These are phyloP conservation scores for Agonopterix arenella DNA, from an alignment of 2,888 invertebrate species.

Conservation along the genomic window DNA sequence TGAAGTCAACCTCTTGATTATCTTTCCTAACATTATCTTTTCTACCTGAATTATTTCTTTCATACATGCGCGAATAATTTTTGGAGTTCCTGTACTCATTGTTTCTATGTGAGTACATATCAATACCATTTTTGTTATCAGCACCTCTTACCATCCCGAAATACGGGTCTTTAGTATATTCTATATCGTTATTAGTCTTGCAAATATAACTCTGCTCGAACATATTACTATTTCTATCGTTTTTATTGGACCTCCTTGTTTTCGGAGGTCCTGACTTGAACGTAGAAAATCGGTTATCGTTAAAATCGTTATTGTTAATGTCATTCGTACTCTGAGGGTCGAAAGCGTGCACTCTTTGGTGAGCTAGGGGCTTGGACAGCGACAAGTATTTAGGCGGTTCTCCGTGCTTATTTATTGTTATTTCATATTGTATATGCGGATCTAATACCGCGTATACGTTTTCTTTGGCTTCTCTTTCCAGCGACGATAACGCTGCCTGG, in stretches of 20 bases:
- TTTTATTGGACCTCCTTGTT: constrained; percentile 50
- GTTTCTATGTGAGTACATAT: constrained; percentile 27
- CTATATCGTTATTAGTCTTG: constrained; percentile 58
- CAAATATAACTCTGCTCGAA: constrained; percentile 39
- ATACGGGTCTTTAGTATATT: constrained; percentile 59
- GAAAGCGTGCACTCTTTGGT: constrained; percentile 69
- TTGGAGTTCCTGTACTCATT: constrained; percentile 41
- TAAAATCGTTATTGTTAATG: constrained; percentile 45
- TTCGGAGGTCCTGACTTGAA: constrained; percentile 50
- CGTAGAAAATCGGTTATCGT: constrained; percentile 43
- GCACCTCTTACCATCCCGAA: constrained; percentile 41
- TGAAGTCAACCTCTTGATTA: constrained; percentile 13
- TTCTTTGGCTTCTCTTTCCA: constrained; percentile 75
- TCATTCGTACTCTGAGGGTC: constrained; percentile 50
- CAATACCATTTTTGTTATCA: constrained; percentile 18
- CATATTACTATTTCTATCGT: constrained; percentile 29
- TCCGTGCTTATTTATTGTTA: constrained; percentile 72
- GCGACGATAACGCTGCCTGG: constrained; percentile 66
- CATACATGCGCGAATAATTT: constrained; percentile 43
- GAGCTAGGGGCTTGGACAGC: constrained; percentile 68
- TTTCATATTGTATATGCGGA: constrained; percentile 74
- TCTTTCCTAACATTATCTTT: constrained; percentile 24
- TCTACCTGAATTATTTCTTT: constrained; percentile 47
- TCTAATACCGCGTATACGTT: constrained; percentile 74
- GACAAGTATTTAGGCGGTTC: constrained; percentile 72